These are phyloP conservation scores for Synanthedon myopaeformis DNA, from an alignment of 2,888 invertebrate species.

Conservation along the genomic window DNA sequence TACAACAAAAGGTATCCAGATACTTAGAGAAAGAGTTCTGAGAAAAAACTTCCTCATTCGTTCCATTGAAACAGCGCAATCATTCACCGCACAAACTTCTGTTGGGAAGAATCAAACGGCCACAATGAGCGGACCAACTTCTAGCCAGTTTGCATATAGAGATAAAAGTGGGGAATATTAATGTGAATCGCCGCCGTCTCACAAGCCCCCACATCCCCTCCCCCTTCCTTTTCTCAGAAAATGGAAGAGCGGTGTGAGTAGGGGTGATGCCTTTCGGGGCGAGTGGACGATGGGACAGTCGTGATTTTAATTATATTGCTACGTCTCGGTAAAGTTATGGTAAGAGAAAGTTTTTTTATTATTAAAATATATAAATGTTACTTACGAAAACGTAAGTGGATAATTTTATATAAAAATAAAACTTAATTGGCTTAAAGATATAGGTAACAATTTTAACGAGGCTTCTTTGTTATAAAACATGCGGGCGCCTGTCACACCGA, in stretches of 20 bases:
- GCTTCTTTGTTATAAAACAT: too few species aligned
- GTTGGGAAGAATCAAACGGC: constrained; percentile 49
- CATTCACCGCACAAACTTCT: constrained; percentile 41
- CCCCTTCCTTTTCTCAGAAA: constrained; percentile 9
- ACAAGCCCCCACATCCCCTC: constrained; percentile 12
- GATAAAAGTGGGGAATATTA: constrained; percentile 72
- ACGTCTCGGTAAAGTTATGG: constrained; percentile 59
- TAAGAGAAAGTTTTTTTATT: constrained; percentile 33
- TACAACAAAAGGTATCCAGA: constrained; percentile 32
- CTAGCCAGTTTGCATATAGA: constrained; percentile 71
- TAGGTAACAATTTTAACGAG: too few species aligned
- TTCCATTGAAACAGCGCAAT: constrained; percentile 64
- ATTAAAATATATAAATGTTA: too few species aligned
- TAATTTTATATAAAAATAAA: too few species aligned
- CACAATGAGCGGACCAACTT: constrained; percentile 65
- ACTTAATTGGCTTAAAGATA: too few species aligned
- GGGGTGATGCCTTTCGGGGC: constrained; percentile 53
- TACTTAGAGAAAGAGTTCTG: constrained; percentile 19
- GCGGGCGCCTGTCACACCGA: too few species aligned
- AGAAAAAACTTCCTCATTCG: constrained; percentile 53
- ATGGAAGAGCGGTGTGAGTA: constrained; percentile 19
- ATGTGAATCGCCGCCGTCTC: constrained; percentile 59
- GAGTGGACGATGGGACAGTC: constrained; percentile 65
- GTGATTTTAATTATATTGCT: constrained; percentile 69
- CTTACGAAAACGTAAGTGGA: too few species aligned